Percentiles rank a stretch among this genome's conserved stretches.
Conservation (phyloP, 2,797 vertebrate genomes). For the Sebastes elongatus region DNA sequence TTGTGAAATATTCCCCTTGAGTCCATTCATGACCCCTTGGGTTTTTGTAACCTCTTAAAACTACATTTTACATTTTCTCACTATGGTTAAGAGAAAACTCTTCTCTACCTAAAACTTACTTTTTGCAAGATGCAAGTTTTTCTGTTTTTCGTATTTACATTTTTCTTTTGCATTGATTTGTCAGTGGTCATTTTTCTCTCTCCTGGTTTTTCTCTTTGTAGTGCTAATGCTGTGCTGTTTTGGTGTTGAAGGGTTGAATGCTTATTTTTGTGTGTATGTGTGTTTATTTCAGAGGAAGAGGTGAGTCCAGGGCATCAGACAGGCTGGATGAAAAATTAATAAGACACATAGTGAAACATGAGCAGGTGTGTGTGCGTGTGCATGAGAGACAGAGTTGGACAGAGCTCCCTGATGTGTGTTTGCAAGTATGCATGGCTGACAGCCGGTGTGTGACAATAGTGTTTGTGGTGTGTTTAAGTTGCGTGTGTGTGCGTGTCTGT, state of each 20-base stretch:
- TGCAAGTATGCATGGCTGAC: not conserved
- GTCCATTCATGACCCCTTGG: constrained; percentile 6
- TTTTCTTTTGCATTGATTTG: not conserved
- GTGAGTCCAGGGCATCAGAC: constrained; percentile 20
- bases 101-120: not conserved
- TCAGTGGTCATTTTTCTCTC: constrained; percentile 12
- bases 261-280: not conserved
- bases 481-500: not conserved
- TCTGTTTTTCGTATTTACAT: not conserved
- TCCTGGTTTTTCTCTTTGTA: constrained; percentile 12
- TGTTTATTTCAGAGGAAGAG: constrained; percentile 38
- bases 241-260: constrained; percentile 11
- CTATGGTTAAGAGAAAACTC: not conserved
- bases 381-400: not conserved
- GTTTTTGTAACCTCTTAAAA: constrained; percentile 18
- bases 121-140: not conserved
- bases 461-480: not conserved
- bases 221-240: constrained; percentile 6
- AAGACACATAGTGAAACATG: constrained; percentile 45
- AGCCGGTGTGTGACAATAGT: not conserved
- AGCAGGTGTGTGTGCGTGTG: constrained; percentile 25
- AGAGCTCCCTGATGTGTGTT: not conserved
- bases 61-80: not conserved
- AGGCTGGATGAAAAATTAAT: constrained; percentile 45
- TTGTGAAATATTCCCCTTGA: constrained; percentile 24